Conservation (phyloP, 1,140 invertebrate genomes). For the Araneus ventricosus region DNA sequence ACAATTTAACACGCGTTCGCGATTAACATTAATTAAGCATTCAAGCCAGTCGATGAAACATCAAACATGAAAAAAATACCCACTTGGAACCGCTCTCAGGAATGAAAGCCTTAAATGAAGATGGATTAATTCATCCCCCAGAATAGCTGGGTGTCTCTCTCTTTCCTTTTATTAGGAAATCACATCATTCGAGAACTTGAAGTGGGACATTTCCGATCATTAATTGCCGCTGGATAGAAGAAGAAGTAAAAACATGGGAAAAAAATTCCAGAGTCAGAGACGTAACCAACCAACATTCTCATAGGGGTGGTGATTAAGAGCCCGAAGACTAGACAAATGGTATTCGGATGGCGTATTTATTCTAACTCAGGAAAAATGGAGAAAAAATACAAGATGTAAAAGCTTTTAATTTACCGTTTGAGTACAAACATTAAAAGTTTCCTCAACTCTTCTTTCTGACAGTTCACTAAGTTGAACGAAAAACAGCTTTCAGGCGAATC, state of each 20-base stretch:
- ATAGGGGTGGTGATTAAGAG: conserved; percentile 46
- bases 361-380: background rate
- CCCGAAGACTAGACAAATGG: conserved; percentile 41
- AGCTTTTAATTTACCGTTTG: conserved; percentile 46
- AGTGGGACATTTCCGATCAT: conserved; percentile 57
- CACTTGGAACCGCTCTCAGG: background rate
- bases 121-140: background rate
- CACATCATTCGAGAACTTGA: conserved; percentile 2
- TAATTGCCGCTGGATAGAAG: conserved; percentile 22
- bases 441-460: conserved; percentile 8
- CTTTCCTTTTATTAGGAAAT: conserved; percentile 39
- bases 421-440: conserved; percentile 44
- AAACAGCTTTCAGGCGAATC: conserved; percentile 24
- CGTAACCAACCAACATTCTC: conserved; percentile 16
- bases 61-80: background rate
- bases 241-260: background rate
- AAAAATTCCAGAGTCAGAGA: background rate
- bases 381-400: conserved; percentile 41
- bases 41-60: background rate
- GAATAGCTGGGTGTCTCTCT: background rate
- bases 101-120: conserved; percentile 3
- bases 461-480: conserved; percentile 23
- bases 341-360: conserved; percentile 51
- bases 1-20: conserved; percentile 1
- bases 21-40: conserved; percentile 30